phyloP scores from a whole-genome alignment of 2,113 vertebrate species.

The Stictonetta naevosa region DNA sequence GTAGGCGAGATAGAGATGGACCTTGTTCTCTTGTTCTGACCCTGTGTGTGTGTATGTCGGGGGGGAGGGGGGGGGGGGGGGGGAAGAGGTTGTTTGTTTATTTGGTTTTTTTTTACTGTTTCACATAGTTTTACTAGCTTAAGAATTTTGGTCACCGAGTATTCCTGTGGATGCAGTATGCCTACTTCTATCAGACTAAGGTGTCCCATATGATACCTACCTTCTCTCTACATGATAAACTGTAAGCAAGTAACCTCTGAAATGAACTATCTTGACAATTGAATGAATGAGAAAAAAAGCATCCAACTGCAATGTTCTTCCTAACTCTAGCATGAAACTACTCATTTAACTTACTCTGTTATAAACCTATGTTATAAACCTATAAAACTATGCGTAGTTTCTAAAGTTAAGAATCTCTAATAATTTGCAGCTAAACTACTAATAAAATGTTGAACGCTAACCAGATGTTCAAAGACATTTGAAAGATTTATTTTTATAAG shows the following conservation, averaged over 20 bases:
- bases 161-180: background rate
- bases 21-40: background rate
- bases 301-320: background rate
- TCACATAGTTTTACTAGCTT: background rate
- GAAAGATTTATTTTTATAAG: constrained; percentile 34
- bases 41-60: accelerated
- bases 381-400: background rate
- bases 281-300: background rate
- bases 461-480: constrained; percentile 2
- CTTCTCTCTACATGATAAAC: background rate
- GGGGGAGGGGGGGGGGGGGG: no score
- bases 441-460: background rate
- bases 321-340: background rate
- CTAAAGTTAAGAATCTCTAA: background rate
- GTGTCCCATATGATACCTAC: background rate
- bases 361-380: no score
- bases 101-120: background rate
- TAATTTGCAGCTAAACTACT: constrained; percentile 2
- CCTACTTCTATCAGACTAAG: background rate
- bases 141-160: background rate
- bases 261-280: background rate
- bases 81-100: background rate
- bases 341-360: background rate
- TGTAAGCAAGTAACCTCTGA: background rate
- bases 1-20: background rate